Evolutionary conservation across 2,888 invertebrate species (phyloP).

Genomic region (Ligdia adustata): DNA sequence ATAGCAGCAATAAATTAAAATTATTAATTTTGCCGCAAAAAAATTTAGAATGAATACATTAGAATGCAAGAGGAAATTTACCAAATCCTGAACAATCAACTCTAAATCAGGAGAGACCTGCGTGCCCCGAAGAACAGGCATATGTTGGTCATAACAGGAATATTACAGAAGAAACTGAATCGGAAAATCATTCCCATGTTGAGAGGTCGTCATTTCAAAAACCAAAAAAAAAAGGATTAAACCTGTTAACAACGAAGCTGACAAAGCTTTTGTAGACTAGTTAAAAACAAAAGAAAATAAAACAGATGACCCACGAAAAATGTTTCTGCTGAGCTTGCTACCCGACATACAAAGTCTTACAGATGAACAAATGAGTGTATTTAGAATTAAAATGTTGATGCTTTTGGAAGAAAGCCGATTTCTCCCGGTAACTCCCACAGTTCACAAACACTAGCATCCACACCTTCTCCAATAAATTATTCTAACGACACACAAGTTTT

Average conservation of each 20-base stretch:
- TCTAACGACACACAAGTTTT: slow-evolving; percentile 21
- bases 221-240: slow-evolving; percentile 6
- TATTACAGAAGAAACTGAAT: slow-evolving; percentile 13
- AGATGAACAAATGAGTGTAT: slow-evolving; percentile 27
- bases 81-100: slow-evolving; percentile 4
- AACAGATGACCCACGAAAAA: slow-evolving; percentile 24
- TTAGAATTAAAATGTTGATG: slow-evolving; percentile 26
- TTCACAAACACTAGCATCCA: slow-evolving; percentile 20
- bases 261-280: slow-evolving; percentile 4
- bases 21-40: no score
- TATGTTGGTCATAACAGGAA: slow-evolving; percentile 14
- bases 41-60: no score
- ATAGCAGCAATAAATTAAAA: no score
- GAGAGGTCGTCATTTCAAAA: slow-evolving; percentile 8
- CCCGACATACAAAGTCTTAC: slow-evolving; percentile 28
- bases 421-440: slow-evolving; percentile 18
- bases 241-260: slow-evolving; percentile 6
- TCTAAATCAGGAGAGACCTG: slow-evolving; percentile 10
- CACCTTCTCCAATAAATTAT: slow-evolving; percentile 20
- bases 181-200: slow-evolving; percentile 9
- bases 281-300: slow-evolving; percentile 18
- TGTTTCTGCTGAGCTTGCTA: slow-evolving; percentile 30
- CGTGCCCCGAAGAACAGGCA: slow-evolving; percentile 12
- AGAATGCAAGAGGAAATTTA: slow-evolving; percentile 8
- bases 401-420: slow-evolving; percentile 25